Base-by-base conservation (phyloP, 1,140 invertebrate genomes). In the Trichogramma pretiosum region DNA sequence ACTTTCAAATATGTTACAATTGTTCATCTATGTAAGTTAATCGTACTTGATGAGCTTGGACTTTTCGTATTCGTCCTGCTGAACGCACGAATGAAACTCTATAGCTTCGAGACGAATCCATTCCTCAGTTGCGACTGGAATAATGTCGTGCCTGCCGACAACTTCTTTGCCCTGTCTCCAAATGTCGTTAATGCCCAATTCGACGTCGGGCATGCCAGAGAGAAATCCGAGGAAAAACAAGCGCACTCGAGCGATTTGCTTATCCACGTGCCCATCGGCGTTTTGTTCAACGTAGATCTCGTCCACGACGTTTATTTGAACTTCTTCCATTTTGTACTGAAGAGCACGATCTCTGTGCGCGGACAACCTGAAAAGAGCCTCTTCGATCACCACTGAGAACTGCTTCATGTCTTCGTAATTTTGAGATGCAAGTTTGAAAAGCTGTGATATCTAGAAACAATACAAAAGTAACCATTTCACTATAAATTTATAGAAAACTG, bases 61-160 rank as follows among this genome's bases (percentile, higher is more conserved):
- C 47, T 83, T 84, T 46, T 93, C 83, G 68, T 94, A 99, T 55
- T 93, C 90, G 41, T 92, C 84, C 56, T 86, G 83, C 62, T 96
- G 86, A 8, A 99, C 87, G 64, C 89, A 92, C 28, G 84, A 83
- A 72, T 98, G 94, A 67, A 99, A 97, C 66, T 98, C 93, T 0
- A 90, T 80, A 18, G 84, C 80, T 73, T 99, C 94, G 5, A 98
- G 78, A 34, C 90, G 80, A 58, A 99, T 99, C 97, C 97, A 99
- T 72, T 99, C 93, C 72, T 99, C 97, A 0, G 97, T 99, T 46
- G 93, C 90, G 23, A 99, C 94, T 8, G 96, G 96, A 60, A 99
- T 95, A 62, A 99, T 99, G 70, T 99, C 97, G 68, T 98, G 93
- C 14, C 97, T 76, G 1, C 97, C 93, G 0, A 99, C 97, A 13